These are phyloP conservation scores for Danio kyathit DNA, from an alignment of 2,797 vertebrate genomes.

Conservation along the genomic window DNA sequence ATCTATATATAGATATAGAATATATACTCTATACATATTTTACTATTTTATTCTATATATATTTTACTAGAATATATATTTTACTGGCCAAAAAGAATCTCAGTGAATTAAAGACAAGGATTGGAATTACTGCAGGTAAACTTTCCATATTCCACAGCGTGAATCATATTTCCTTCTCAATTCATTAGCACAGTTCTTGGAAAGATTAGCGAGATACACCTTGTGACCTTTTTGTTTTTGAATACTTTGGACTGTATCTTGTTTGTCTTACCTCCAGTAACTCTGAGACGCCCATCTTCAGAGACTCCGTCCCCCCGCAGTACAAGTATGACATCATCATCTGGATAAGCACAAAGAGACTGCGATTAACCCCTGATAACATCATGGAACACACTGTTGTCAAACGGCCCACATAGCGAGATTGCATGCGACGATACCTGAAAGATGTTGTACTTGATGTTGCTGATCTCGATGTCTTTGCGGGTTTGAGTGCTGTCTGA, in stretches of 20 bases:
- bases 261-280: conserved; percentile 88
- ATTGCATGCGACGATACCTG: conserved; percentile 78
- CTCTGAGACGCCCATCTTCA: conserved; percentile 86
- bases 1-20: background rate
- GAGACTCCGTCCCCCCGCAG: conserved; percentile 90
- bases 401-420: background rate
- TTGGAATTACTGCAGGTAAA: background rate
- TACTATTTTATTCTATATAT: no score
- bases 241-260: conserved; percentile 14
- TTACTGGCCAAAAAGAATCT: background rate
- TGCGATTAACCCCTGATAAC: conserved; percentile 48
- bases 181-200: background rate
- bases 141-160: background rate
- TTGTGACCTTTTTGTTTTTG: background rate
- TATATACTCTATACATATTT: no score
- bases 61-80: no score
- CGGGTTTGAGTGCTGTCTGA: conserved; percentile 77
- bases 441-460: conserved; percentile 93
- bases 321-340: conserved; percentile 99
- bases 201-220: background rate
- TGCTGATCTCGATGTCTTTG: conserved; percentile 89
- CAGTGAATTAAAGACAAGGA: background rate
- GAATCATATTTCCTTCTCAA: background rate
- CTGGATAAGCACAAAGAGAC: conserved; percentile 67
- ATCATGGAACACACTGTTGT: background rate